Base-by-base conservation (phyloP, 2,113 vertebrate species). In the Callionymus lyra region DNA sequence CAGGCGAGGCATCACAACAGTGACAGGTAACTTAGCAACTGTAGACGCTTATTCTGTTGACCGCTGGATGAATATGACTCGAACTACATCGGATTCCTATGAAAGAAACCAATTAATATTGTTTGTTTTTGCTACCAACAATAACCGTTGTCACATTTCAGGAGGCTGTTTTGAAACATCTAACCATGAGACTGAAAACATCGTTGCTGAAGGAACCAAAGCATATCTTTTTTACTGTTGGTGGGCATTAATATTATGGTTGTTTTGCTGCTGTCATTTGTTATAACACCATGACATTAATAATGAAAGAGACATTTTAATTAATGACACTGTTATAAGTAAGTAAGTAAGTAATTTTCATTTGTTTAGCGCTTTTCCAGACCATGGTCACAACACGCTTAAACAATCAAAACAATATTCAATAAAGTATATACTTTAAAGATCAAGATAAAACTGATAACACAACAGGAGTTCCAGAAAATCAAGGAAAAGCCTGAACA, bases 141-240 rank as follows among this genome's bases (percentile, higher is more conserved):
- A 18, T 46, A 19, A 13, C 43, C 6, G 43, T 16, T 60, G 19
- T 35, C 14, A 44, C 41, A 12, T 38, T 56, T 12, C 58, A 65
- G 61, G 47, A 6, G 41, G 50, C 48, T 48, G 37, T 41, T 43
- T n/a, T 47, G 46, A 12, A 38, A 32, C 35, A 16, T 41, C 37
- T 35, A 38, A 54, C 41, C 21, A 97, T 98, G 95, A 91, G 93
- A 53, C 72, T 98, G 68, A 97, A 97, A 80, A 94, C 85, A 44
- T 92, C 91, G 2, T 79, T 95, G 62, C 73, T 90, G 38, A 96
- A 93, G 78, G 92, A 97, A 76, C 88, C 95, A n/a, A 98, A 95
- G 58, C 94, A 98, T 98, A 98, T 97, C 95, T 91, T 97, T 94
- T 87, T 31, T 18, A 16, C 34, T 34, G 19, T 17, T 1, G 4